Base-by-base conservation (phyloP, 2,888 invertebrate species). In the Choreutis nemorana region DNA sequence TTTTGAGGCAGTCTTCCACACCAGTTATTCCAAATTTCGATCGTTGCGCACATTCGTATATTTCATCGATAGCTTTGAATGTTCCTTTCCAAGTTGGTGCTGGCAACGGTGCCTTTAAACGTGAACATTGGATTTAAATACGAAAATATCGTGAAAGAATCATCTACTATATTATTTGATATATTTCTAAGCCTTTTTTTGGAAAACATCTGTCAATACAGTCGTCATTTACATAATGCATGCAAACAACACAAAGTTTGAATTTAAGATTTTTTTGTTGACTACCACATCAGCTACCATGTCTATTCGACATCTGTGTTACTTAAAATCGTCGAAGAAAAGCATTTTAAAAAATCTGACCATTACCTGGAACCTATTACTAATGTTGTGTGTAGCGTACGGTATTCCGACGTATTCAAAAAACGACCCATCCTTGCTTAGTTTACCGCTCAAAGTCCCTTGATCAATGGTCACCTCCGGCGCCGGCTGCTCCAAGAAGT, bases 71-170 rank as follows among this genome's bases (percentile, higher is more conserved):
- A 8, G 77, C 78, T 46, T 54, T 62, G 37, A 53, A 70, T 1
- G 62, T 48, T 4, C 77, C 77, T 26, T 58, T 41, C 77, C 77
- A 78, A 34, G 51, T 43, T 8, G 71, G 71, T 1, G 75, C 55
- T 4, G 75, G 72, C 1, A 61, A 46, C 0, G 77, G 72, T 4
- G 70, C 65, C 77, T 77, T 52, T 2, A 41, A 55, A n/a, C n/a
- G n/a, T n/a, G n/a, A n/a, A n/a, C n/a, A n/a, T n/a, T n/a, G n/a
- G n/a, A n/a, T n/a, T n/a, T n/a, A n/a, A n/a, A n/a, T n/a, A n/a
- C n/a, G n/a, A n/a, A n/a, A n/a, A n/a, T n/a, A n/a, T n/a, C n/a
- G n/a, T n/a, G n/a, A n/a, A n/a, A n/a, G n/a, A n/a, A n/a, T n/a
- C n/a, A n/a, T n/a, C n/a, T n/a, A n/a, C n/a, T n/a, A n/a, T n/a